Evolutionary conservation across 2,888 invertebrate species (phyloP).

Genomic region (Cosmia pyralina): DNA sequence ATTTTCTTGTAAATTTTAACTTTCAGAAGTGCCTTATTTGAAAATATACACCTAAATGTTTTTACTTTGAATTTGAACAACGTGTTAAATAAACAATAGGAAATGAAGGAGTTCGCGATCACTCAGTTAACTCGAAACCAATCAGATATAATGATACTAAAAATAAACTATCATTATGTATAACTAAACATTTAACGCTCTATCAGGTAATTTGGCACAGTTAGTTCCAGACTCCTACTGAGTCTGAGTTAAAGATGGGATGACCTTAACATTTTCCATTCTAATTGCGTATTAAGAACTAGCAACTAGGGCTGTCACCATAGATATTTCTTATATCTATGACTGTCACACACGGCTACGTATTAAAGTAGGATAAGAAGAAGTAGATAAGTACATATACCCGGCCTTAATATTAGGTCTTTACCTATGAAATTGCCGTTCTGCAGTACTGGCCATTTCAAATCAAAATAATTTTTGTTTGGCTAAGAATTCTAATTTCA

Average conservation of each 20-base stretch:
- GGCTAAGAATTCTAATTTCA: too few relatives aligned
- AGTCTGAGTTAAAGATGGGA: slow-evolving; percentile 35
- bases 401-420: background rate
- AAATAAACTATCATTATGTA: background rate
- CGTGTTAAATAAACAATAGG: background rate
- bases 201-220: slow-evolving; percentile 20
- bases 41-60: too few relatives aligned
- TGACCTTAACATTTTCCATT: slow-evolving; percentile 61
- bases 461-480: too few relatives aligned
- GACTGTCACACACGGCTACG: too few relatives aligned
- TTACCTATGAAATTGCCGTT: too few relatives aligned
- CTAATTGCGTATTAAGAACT: slow-evolving; percentile 49
- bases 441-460: too few relatives aligned
- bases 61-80: too few relatives aligned
- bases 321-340: too few relatives aligned
- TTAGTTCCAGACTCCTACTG: slow-evolving; percentile 26
- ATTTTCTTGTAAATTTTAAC: too few relatives aligned
- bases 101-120: background rate
- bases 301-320: slow-evolving; percentile 40
- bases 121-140: background rate
- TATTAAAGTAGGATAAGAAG: background rate
- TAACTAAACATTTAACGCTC: background rate
- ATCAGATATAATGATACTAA: background rate
- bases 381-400: background rate
- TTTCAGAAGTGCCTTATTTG: too few relatives aligned